phyloP scores from a whole-genome alignment of 2,113 vertebrate genomes.

The Siniperca knerii region DNA sequence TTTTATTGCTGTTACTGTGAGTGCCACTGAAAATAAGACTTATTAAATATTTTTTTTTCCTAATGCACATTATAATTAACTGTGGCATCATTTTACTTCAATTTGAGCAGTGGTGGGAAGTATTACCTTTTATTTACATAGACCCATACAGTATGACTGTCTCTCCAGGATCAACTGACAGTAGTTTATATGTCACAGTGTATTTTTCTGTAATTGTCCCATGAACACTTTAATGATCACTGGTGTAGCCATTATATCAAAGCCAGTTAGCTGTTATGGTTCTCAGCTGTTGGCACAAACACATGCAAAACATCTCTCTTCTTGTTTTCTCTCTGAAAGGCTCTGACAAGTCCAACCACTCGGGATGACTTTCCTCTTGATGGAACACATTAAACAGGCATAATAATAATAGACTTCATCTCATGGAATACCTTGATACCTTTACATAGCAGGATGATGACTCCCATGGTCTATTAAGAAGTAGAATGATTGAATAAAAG shows the following conservation, averaged over 20 bases:
- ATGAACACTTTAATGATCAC: slow-evolving; percentile 2
- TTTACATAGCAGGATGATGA: not conserved
- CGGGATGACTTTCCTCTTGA: not conserved
- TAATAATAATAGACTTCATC: slow-evolving; percentile 7
- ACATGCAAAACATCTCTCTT: not conserved
- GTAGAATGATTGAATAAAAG: slow-evolving; percentile 22
- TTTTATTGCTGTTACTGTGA: not conserved
- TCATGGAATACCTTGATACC: not conserved
- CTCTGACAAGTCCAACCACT: not conserved
- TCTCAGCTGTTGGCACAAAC: not conserved
- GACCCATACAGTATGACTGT: not conserved
- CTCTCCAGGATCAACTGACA: not conserved
- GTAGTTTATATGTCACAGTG: not conserved
- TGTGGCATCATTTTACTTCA: not conserved
- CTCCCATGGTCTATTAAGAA: not conserved
- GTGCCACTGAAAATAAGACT: slow-evolving; percentile 16
- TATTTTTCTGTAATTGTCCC: not conserved
- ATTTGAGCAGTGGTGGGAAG: not conserved
- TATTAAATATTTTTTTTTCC: not conserved
- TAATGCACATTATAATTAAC: not conserved
- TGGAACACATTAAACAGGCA: slow-evolving; percentile 13
- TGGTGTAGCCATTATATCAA: not conserved
- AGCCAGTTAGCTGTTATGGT: not conserved
- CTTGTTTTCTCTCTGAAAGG: not conserved
- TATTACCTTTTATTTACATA: not conserved